Base-by-base conservation (phyloP, 2,797 vertebrate species). In the Periparus ater region DNA sequence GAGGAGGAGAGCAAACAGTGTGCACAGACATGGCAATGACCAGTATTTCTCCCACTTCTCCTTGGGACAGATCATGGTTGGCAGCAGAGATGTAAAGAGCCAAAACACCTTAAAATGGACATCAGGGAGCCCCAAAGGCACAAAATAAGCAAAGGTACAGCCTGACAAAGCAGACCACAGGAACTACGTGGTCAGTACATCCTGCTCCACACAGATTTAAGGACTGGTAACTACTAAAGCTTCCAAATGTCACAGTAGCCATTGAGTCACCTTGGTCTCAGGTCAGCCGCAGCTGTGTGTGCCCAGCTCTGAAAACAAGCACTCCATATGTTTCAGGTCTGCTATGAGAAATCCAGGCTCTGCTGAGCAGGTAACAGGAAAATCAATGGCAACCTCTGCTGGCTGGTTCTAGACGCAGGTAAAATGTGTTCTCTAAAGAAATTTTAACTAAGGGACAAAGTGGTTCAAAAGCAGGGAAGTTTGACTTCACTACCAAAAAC, bases 331-430 rank as follows among this genome's bases (percentile, higher is more conserved):
- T 13, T 65, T 9, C 65, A 25, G 42, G 6, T 15, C 45, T 54
- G 36, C 17, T 7, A 11, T 2, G 7, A 57, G 50, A 54, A 58
- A 76, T 3, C 10, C 4, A 0, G 50, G 40, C 38, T 17, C 38
- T 65, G 86, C 67, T 47, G 38, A 62, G 48, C 68, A 83, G 80
- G 44, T 12, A 75, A 51, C 63, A 76, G 51, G 22, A 87, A 58
- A 87, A 93, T 53, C 87, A 79, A 63, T 10, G 85, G 91, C 95
- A 96, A 25, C 85, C 88, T 92, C 95, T 94, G 83, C 79, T 89
- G 91, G 79, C 4, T 76, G 89, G 11, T 79, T 85, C 66, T 70
- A 67, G 62, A 8, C 0, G 9, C 73, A 86, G 67, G 60, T 76
- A 42, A 62, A 81, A 78, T 2, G 8, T 3, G 13, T 53, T n/a